Base-by-base conservation (phyloP, 2,888 invertebrate species). In the Sesia bembeciformis region DNA sequence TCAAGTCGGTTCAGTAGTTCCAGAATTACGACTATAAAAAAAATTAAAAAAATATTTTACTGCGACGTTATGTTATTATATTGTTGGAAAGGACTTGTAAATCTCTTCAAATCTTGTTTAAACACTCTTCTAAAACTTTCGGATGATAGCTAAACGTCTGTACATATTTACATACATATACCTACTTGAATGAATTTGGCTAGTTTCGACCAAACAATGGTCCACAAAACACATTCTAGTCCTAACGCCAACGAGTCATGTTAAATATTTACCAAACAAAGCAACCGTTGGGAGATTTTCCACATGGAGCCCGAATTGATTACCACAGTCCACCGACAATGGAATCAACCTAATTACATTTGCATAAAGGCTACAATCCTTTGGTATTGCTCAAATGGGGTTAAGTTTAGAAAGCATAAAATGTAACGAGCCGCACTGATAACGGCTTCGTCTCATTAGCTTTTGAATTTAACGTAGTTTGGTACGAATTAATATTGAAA, bases 371-470 rank as follows among this genome's bases (percentile, higher is more conserved):
- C 72, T 62, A 79, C 68, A 78, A 74, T 79, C 65, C 76, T 60
- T 68, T 70, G 68, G 63, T 68, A 59, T 68, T 60, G 64, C 59
- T 59, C 58, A 61, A 63, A 62, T 65, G 63, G 70, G 67, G 65
- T 64, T 63, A 68, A 69, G 74, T 78, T 79, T 76, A 73, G 71
- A 66, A 68, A 62, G 68, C 74, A 72, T 80, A 74, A 78, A 82
- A 78, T 79, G 74, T 81, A 83, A 85, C 83, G 84, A 78, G 72
- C 69, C 73, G 64, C 70, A 71, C 71, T 77, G 75, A 76, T 82
- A 80, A 79, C 78, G 66, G 76, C 61, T 66, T 60, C 64, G 74
- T 64, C 73, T 79, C 78, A 81, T 83, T 84, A 80, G 70, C 69
- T 72, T 63, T 65, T 58, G 60, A 66, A 64, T 65, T 64, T 46